phyloP scores from a whole-genome alignment of 2,113 vertebrate species.

The Ramphastos sulfuratus region DNA sequence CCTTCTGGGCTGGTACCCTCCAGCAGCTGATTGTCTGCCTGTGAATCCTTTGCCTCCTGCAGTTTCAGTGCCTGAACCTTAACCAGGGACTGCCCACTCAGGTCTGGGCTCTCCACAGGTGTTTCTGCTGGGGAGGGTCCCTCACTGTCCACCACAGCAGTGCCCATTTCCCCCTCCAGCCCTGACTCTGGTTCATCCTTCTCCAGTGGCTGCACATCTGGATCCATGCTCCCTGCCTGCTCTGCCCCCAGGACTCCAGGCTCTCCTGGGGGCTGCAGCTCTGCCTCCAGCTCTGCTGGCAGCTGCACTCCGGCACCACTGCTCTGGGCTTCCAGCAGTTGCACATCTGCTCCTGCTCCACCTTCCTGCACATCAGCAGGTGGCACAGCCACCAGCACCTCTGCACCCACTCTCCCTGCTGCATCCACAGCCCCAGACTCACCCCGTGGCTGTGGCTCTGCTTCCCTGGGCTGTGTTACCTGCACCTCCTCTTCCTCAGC shows the following conservation, averaged over 20 bases:
- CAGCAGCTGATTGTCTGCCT: not conserved
- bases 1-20: not conserved
- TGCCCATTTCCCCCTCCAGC: not conserved
- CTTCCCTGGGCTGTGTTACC: not conserved
- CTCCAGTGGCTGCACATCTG: not conserved
- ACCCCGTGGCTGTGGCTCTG: not conserved
- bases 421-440: not conserved
- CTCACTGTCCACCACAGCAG: not conserved
- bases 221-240: not conserved
- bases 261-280: not conserved
- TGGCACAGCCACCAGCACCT: not conserved
- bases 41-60: not conserved
- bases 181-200: not conserved
- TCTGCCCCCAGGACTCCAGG: not conserved
- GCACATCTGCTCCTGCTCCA: not conserved
- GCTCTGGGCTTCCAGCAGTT: not conserved
- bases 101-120: not conserved
- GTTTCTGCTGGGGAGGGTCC: not conserved
- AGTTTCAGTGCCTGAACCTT: not conserved
- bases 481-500: not conserved
- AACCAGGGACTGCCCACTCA: not conserved
- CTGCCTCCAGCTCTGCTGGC: not conserved
- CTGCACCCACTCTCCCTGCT: fast-evolving
- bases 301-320: fast-evolving
- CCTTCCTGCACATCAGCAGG: fast-evolving